These are phyloP conservation scores for Aptenodytes forsteri DNA, from an alignment of 2,113 vertebrate species.

Conservation along the genomic window DNA sequence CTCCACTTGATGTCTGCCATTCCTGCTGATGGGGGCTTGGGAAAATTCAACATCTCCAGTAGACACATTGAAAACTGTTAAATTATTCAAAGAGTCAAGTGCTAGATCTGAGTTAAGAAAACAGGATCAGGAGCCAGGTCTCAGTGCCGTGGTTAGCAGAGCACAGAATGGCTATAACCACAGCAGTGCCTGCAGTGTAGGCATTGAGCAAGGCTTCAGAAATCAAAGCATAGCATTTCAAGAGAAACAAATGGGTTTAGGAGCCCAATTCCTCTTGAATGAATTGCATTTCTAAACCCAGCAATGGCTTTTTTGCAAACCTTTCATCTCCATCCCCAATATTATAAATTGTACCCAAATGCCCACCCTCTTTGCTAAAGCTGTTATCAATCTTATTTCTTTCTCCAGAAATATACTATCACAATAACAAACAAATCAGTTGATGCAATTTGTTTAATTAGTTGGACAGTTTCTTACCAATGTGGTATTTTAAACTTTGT, in stretches of 20 bases:
- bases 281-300: background rate
- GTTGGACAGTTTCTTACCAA: background rate
- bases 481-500: background rate
- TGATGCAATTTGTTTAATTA: background rate
- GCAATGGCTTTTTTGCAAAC: background rate
- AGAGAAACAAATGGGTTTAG: background rate
- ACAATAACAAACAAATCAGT: background rate
- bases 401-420: background rate
- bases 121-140: background rate
- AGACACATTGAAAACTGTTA: background rate
- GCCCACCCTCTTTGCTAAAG: background rate
- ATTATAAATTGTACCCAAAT: background rate
- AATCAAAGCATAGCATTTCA: background rate
- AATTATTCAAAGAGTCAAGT: background rate
- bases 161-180: background rate
- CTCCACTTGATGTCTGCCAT: background rate
- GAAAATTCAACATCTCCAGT: background rate
- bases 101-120: background rate
- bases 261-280: background rate
- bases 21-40: background rate
- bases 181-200: background rate
- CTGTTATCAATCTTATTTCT: background rate
- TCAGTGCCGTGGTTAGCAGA: background rate
- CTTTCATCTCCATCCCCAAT: background rate
- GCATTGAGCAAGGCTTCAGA: background rate